Base-by-base conservation (phyloP, 2,797 vertebrate species). In the Lepilemur ruficaudatus region DNA sequence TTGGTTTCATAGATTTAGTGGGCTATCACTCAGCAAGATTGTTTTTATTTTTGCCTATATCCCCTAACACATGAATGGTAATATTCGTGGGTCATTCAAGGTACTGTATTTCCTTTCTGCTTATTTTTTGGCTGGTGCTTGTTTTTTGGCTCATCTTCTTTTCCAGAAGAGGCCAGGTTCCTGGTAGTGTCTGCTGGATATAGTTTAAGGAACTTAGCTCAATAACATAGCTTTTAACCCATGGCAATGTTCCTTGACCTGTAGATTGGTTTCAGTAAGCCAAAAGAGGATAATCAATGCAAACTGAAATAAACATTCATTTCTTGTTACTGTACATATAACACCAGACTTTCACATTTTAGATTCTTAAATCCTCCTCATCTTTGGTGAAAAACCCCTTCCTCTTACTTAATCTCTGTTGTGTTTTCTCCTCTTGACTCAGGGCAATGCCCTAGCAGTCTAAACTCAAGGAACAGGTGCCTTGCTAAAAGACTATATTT, bases 391-490 rank as follows among this genome's bases (percentile, higher is more conserved):
- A 95, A 97, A 97, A 94, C 4, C 85, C 70, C 30, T 94, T 52
- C n/a, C 52, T 11, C n/a, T 88, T 81, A 70, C 55, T 32, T 96
- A 84, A 87, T 88, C 35, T 94, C 18, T 43, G 10, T 48, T 18
- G 20, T 94, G 5, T 91, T 97, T 88, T 97, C 70, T 95, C 52
- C 63, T 94, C 65, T 96, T 86, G 12, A 95, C 25, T 41, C 50
- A 50, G 85, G 55, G 41, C 32, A 80, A n/a, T 93, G 38, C 59
- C 89, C 76, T 79, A 89, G 93, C 96, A 97, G 69, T 80, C 94
- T 96, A 83, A 97, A 70, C 78, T 3, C 5, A 87, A 65, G 91
- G 95, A 97, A 61, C 93, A 97, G 94, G 91, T 98, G 82, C 91
- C 88, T 97, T 69, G 46, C 87, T 97, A 86, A 78, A 97, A 95